Evolutionary conservation across 2,113 vertebrate species (phyloP).

Genomic region (Natator depressus): DNA sequence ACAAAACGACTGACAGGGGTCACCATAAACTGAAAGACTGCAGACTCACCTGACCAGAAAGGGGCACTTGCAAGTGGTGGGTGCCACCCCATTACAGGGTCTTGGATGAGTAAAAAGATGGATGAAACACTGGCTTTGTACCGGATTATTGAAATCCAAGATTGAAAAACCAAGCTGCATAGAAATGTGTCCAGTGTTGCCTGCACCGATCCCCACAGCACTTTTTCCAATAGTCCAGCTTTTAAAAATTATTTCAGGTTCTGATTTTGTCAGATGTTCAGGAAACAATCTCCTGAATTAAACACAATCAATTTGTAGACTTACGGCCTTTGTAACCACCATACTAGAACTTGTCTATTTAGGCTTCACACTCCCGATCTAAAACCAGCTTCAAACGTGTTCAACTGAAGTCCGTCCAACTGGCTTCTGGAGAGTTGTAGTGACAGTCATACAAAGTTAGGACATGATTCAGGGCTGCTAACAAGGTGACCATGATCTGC

Average conservation of each 20-base stretch:
- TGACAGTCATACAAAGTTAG: background rate
- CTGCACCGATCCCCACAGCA: accelerated
- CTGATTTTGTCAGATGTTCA: background rate
- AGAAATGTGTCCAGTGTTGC: background rate
- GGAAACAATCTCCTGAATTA: background rate
- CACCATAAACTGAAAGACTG: too few species aligned
- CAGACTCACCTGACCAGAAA: too few species aligned
- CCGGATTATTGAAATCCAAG: background rate
- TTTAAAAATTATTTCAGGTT: background rate
- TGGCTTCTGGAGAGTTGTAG: background rate
- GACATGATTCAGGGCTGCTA: background rate
- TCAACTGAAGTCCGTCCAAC: background rate
- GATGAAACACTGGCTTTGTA: background rate
- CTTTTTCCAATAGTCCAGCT: background rate
- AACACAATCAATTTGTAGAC: background rate
- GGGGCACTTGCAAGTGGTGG: too few species aligned
- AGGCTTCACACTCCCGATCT: background rate
- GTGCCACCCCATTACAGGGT: background rate
- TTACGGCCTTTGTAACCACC: background rate
- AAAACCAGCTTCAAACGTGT: slow-evolving; percentile 21
- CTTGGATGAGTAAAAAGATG: background rate
- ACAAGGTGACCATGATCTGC: background rate
- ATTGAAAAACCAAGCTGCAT: background rate
- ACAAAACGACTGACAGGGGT: too few species aligned
- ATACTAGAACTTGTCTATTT: background rate